A percentile compares a stretch with the other conserved stretches of the same genome.
Conservation (phyloP, 2,797 vertebrate genomes). For the Arremon aurantiirostris region DNA sequence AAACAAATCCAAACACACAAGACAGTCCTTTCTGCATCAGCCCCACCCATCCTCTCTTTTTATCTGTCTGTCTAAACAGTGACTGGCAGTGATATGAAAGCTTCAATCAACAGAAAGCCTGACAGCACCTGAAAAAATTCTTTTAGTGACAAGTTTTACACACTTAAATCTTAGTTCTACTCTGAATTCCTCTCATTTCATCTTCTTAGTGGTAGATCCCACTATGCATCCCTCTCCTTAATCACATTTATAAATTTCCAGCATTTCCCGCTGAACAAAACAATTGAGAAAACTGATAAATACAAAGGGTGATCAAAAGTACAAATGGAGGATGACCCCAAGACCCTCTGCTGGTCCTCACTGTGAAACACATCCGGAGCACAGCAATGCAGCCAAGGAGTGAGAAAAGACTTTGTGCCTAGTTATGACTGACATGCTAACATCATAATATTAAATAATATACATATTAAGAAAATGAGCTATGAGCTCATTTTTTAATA, state of each 20-base stretch:
- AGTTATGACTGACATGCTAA: not conserved
- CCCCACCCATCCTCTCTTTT: not conserved
- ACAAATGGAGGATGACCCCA: not conserved
- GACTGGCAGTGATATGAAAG: not conserved
- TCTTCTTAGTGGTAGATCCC: not conserved
- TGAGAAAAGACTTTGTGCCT: accelerated
- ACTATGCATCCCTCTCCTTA: not conserved
- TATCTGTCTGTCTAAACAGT: not conserved
- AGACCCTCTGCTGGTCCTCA: accelerated
- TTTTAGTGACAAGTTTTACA: not conserved
- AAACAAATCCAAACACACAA: not conserved
- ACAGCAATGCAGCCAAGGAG: not conserved
- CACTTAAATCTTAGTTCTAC: not conserved
- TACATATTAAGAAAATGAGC: not conserved
- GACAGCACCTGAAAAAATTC: not conserved
- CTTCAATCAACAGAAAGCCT: not conserved
- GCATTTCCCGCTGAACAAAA: not conserved
- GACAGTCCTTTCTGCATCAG: not conserved
- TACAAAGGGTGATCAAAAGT: not conserved
- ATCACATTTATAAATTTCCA: not conserved
- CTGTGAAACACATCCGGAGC: not conserved
- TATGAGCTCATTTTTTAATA: accelerated
- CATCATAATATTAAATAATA: not conserved
- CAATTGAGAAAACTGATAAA: not conserved
- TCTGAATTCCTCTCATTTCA: not conserved